A percentile compares a stretch with the other conserved stretches of the same genome.
phyloP scores from a whole-genome alignment of 2,113 vertebrate genomes.

The Vulpes ferrilata region DNA sequence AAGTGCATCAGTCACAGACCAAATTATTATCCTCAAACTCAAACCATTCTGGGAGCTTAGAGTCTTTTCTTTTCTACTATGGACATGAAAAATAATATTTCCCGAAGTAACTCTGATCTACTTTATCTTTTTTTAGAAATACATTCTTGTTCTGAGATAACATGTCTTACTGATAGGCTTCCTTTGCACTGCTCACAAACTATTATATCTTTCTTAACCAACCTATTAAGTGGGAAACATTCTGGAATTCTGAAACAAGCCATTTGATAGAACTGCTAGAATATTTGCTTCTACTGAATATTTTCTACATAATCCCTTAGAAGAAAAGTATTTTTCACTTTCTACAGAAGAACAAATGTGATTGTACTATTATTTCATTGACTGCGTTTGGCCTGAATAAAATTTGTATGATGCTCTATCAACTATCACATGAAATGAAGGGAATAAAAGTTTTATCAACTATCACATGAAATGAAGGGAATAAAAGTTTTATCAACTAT shows the following conservation, averaged over 20 bases:
- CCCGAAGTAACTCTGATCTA: not conserved
- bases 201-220: not conserved
- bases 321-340: not conserved
- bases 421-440: not conserved
- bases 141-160: not conserved
- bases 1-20: not conserved
- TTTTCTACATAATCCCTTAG: conserved; percentile 44
- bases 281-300: not conserved
- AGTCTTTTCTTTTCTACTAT: not conserved
- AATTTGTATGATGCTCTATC: not conserved
- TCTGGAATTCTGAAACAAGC: not conserved
- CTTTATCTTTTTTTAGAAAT: not conserved
- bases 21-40: not conserved
- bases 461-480: not conserved
- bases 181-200: not conserved
- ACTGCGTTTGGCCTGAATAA: conserved; percentile 1
- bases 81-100: not conserved
- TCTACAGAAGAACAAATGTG: conserved; percentile 9
- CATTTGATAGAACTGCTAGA: not conserved
- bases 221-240: not conserved
- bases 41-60: not conserved
- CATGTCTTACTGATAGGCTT: not conserved
- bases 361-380: conserved; percentile 40
- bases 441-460: not conserved
- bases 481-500: not conserved